Conservation (phyloP, 1,140 invertebrate species). For the Plectrocnemia conspersa region DNA sequence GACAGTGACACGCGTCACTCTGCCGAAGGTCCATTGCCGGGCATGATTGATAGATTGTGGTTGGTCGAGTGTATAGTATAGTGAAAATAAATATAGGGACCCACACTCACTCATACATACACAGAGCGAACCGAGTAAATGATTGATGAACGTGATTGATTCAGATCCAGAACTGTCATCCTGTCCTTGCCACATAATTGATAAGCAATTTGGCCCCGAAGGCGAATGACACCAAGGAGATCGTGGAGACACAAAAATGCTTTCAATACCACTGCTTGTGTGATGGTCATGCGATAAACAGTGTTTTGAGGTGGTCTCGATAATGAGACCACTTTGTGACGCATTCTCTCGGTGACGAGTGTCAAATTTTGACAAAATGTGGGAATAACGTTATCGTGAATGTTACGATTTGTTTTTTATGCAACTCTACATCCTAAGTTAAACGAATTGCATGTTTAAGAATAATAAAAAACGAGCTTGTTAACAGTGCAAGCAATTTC, state of each 20-base stretch:
- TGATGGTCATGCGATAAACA: too few species aligned
- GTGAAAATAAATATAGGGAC: conserved; percentile 31
- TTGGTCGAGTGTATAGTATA: not conserved
- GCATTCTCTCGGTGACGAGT: too few species aligned
- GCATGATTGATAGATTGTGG: conserved; percentile 31
- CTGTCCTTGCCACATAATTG: conserved; percentile 32
- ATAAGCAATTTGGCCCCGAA: conserved; percentile 29
- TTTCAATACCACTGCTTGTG: too few species aligned
- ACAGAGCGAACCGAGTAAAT: conserved; percentile 11
- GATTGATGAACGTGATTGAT: conserved; percentile 36
- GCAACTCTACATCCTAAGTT: too few species aligned
- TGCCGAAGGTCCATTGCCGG: not conserved
- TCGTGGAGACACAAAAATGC: conserved; percentile 11
- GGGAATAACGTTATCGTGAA: too few species aligned
- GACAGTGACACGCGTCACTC: conserved; percentile 21
- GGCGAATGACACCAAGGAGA: not conserved
- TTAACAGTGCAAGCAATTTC: too few species aligned
- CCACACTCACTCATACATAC: not conserved
- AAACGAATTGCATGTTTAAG: too few species aligned
- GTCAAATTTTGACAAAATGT: too few species aligned
- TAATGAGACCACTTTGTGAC: not conserved
- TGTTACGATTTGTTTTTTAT: too few species aligned
- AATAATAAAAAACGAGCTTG: too few species aligned
- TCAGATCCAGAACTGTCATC: conserved; percentile 32
- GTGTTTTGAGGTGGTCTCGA: too few species aligned